phyloP scores from a whole-genome alignment of 2,888 invertebrate species.

The Drosophila subquinaria region DNA sequence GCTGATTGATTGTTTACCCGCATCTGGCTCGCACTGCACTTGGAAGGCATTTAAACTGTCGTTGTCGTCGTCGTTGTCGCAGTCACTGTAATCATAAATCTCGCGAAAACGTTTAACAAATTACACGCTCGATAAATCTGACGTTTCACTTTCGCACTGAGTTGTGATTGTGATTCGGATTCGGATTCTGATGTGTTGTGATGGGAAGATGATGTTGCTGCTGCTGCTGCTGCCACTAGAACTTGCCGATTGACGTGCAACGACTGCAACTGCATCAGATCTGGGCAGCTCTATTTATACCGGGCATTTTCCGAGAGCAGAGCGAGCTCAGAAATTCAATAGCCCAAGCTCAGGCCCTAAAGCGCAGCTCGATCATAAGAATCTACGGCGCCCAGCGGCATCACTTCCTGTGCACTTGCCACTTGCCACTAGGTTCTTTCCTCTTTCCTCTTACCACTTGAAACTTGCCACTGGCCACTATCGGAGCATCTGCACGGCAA shows the following conservation, averaged over 20 bases:
- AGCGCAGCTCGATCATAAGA: constrained; percentile 69
- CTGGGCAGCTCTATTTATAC: constrained; percentile 68
- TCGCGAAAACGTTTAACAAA: constrained; percentile 59
- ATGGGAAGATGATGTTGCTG: constrained; percentile 25
- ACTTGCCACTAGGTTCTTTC: constrained; percentile 13
- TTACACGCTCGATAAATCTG: constrained; percentile 80
- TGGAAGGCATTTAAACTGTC: constrained; percentile 68
- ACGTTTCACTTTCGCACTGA: constrained; percentile 61
- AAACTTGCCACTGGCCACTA: constrained; percentile 22
- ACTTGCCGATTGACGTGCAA: constrained; percentile 60
- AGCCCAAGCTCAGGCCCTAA: constrained; percentile 63
- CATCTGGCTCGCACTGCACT: constrained; percentile 43
- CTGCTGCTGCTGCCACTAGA: constrained; percentile 43
- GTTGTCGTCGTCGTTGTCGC: constrained; percentile 46
- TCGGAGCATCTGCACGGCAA: constrained; percentile 38
- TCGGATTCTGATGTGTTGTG: constrained; percentile 22
- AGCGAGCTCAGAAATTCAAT: constrained; percentile 16
- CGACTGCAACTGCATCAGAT: constrained; percentile 77
- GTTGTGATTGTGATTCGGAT: constrained; percentile 13
- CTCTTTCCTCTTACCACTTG: constrained; percentile 24
- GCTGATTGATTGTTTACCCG: constrained; percentile 48
- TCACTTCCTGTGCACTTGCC: constrained; percentile 52
- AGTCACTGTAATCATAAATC: constrained; percentile 73
- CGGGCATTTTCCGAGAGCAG: constrained; percentile 15
- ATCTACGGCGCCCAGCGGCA: constrained; percentile 64